These are phyloP conservation scores for Sciurus niger DNA, from an alignment of 2,113 vertebrate species.

Conservation along the genomic window DNA sequence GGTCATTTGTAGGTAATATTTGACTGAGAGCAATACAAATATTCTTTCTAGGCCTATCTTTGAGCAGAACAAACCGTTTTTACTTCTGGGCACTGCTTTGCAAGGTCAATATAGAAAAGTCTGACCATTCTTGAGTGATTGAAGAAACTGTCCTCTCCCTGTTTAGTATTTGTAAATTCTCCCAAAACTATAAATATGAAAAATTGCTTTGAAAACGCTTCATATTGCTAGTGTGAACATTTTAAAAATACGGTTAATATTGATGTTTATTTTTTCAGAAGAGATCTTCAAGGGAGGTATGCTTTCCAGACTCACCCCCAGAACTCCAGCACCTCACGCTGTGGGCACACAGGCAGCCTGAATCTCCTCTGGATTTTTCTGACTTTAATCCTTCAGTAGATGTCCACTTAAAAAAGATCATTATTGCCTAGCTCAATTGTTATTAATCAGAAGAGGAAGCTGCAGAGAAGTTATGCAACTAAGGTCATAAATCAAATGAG, in stretches of 20 bases:
- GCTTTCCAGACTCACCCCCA: fast-evolving
- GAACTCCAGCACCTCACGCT: background rate
- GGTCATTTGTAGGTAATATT: background rate
- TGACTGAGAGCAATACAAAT: background rate
- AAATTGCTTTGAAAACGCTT: background rate
- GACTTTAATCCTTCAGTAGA: background rate
- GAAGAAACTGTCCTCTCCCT: background rate
- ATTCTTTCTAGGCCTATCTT: background rate
- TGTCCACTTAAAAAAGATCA: background rate
- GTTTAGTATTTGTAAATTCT: background rate
- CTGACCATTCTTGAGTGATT: background rate
- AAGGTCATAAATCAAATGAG: background rate
- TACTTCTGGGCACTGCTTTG: background rate
- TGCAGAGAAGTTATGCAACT: background rate
- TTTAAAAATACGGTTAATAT: background rate
- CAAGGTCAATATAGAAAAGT: background rate
- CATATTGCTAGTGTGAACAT: background rate
- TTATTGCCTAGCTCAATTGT: background rate
- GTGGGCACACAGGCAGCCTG: background rate
- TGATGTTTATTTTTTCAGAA: background rate
- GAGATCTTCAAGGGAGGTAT: background rate
- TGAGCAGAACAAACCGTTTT: background rate
- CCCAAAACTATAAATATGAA: background rate
- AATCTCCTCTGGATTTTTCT: background rate
- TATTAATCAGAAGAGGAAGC: background rate